Evolutionary conservation across 2,113 vertebrate species (phyloP).

Genomic region (Cryptotis parvus): DNA sequence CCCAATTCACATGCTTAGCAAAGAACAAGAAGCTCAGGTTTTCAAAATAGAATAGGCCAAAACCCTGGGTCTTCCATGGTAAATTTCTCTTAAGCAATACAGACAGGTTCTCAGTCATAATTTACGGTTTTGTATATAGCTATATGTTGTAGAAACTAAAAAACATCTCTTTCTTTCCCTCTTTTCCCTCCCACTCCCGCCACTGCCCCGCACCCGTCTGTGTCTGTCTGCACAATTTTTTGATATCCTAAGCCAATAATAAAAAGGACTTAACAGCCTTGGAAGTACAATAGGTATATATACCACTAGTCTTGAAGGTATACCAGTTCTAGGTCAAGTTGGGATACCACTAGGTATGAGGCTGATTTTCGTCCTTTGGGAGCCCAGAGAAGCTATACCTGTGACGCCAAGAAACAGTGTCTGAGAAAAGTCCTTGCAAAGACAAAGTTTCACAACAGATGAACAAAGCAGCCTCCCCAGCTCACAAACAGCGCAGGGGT

Average conservation of each 20-base stretch:
- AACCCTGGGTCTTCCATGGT: neutral
- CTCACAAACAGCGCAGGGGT: constrained; percentile 7
- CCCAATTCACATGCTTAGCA: neutral
- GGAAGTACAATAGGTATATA: too few species aligned
- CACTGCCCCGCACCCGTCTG: too few species aligned
- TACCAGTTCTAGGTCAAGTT: neutral
- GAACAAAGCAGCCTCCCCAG: neutral
- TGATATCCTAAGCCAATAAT: too few species aligned
- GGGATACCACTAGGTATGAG: neutral
- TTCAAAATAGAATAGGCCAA: neutral
- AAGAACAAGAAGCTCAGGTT: neutral
- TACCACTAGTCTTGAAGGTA: neutral
- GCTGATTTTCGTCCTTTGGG: constrained; percentile 1
- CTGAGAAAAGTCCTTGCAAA: too few species aligned
- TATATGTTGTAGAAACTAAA: neutral
- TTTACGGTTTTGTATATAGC: neutral
- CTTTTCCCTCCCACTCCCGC: too few species aligned
- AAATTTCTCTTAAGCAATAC: neutral
- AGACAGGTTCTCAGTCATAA: neutral
- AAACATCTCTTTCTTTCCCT: too few species aligned
- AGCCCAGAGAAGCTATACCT: neutral
- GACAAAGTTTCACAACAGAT: constrained; percentile 7
- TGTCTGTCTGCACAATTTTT: too few species aligned
- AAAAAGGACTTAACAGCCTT: too few species aligned
- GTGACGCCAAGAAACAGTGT: constrained; percentile 1